Conservation (phyloP, 2,113 vertebrate genomes). For the Dascyllus trimaculatus region DNA sequence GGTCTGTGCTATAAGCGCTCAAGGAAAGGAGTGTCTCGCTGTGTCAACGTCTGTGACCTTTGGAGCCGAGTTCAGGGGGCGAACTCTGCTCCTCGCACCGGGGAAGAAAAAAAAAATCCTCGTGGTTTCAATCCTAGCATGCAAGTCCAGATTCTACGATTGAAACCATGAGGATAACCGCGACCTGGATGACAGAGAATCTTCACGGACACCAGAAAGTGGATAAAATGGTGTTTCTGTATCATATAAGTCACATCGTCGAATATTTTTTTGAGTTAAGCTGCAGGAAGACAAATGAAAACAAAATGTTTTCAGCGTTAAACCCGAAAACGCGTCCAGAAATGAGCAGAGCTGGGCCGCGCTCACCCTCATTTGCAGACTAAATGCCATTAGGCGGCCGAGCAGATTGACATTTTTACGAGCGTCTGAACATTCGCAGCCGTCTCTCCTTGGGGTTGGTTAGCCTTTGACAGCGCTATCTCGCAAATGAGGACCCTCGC, state of each 20-base stretch:
- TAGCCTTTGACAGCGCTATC: constrained; percentile 66
- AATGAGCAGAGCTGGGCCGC: background rate
- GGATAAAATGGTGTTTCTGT: background rate
- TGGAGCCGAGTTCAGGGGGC: constrained; percentile 53
- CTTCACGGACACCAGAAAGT: background rate
- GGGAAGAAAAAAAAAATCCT: background rate
- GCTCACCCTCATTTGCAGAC: constrained; percentile 26
- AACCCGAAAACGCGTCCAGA: background rate
- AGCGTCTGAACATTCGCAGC: constrained; percentile 18
- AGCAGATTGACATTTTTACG: constrained; percentile 32
- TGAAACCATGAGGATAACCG: too few species aligned
- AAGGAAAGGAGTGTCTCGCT: constrained; percentile 49
- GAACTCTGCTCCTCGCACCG: background rate
- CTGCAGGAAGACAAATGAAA: background rate
- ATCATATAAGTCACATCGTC: background rate
- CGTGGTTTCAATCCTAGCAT: too few species aligned
- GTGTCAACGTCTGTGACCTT: constrained; percentile 63
- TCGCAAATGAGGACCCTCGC: constrained; percentile 55
- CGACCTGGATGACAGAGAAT: too few species aligned
- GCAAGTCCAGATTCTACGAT: too few species aligned
- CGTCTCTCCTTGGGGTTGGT: constrained; percentile 25
- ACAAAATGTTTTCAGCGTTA: background rate
- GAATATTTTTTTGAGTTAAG: too few species aligned
- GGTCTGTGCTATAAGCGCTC: constrained; percentile 54
- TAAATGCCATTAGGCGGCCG: constrained; percentile 25